These are phyloP conservation scores for Andrena flavipes DNA, from an alignment of 2,888 invertebrate genomes.

Conservation along the genomic window DNA sequence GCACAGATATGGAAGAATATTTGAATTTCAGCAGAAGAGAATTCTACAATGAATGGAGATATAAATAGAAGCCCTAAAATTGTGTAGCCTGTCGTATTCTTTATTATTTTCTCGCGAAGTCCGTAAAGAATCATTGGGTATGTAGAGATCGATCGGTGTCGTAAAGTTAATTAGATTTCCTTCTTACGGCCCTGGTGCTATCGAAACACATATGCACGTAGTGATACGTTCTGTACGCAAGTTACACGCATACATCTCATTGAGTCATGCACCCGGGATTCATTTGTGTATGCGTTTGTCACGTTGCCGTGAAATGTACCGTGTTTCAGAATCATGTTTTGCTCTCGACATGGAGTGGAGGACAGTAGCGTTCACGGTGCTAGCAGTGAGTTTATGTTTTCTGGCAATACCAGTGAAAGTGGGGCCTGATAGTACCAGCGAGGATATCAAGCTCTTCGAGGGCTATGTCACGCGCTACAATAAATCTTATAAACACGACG, in stretches of 20 bases:
- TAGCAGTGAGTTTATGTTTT: conserved; percentile 84
- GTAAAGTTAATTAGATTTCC: conserved; percentile 39
- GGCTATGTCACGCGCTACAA: conserved; percentile 85
- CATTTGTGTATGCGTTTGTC: conserved; percentile 36
- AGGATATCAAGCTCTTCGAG: conserved; percentile 84
- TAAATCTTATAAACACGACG: conserved; percentile 85
- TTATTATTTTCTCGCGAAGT: neutral
- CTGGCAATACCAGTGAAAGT: conserved; percentile 85
- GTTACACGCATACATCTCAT: conserved; percentile 20
- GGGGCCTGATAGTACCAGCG: conserved; percentile 72
- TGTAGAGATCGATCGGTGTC: neutral
- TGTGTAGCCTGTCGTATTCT: neutral
- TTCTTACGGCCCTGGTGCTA: conserved; percentile 61
- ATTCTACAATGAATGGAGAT: neutral
- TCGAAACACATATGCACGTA: conserved; percentile 32
- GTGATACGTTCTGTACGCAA: conserved; percentile 1
- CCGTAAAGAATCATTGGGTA: neutral
- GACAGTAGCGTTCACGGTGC: conserved; percentile 77
- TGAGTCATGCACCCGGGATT: conserved; percentile 56
- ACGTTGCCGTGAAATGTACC: conserved; percentile 22
- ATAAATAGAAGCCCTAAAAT: neutral
- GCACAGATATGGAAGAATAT: neutral
- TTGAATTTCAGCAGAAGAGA: neutral
- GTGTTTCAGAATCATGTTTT: conserved; percentile 51
- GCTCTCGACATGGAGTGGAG: conserved; percentile 81